Evolutionary conservation across 2,888 invertebrate genomes (phyloP), one percentile per base, ranked within the genome.

Genomic region (Diaphora mendica): DNA sequence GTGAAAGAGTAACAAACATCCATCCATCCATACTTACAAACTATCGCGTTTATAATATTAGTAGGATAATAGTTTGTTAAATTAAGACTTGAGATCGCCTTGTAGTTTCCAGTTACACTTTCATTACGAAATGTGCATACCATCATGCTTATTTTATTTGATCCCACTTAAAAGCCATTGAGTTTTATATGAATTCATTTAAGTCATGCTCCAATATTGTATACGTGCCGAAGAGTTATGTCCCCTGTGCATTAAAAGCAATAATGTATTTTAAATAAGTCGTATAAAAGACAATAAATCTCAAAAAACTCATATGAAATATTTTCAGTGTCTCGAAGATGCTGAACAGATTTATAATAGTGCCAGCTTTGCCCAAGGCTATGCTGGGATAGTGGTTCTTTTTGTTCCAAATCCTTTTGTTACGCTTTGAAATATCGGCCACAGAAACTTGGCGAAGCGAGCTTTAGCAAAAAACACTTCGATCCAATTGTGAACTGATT

Each of bases 321-420:
- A 82, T 77, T 76, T 75, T 71, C 26, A 74, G 67, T 74, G 70
- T 74, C 70, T 68, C 30, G 39, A 35, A 75, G 62, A 71, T 73
- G 72, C 77, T 77, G 71, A 73, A 79, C 77, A 74, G 77, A 79
- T 83, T 83, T 79, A 83, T 77, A 81, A 76, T 77, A 79, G 75
- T 67, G 65, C 79, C 79, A 75, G 82, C 68, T 72, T 72, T 48
- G 68, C 82, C 82, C 74, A 70, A 73, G 79, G 83, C 79, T 66
- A 65, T 74, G 30, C 68, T 67, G 8, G 69, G 64, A 74, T 77
- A 77, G 77, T 68, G 73, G 75, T 79, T 83, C 75, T 81, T 83
- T 81, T 81, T 73, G 74, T 73, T 79, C 71, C 65, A 75, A 83
- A 76, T 81, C 79, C 82, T 79, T 74, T 82, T 82, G 83, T 83